phyloP scores from a whole-genome alignment of 2,113 vertebrate species.

The Chrysemys picta region DNA sequence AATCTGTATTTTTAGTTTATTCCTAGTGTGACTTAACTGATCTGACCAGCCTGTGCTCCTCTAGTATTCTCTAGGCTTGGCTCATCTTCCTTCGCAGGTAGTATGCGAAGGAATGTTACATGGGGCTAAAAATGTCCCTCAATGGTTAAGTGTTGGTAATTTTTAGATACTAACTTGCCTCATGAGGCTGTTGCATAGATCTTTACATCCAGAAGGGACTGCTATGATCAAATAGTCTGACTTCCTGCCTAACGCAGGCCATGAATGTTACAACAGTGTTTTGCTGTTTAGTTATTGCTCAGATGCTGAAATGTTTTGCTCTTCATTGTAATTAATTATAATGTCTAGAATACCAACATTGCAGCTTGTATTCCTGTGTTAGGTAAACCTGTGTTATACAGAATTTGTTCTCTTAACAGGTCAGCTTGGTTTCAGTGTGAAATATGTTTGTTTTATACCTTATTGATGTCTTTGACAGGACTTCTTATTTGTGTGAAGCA shows the following conservation, averaged over 20 bases:
- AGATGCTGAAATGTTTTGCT: neutral
- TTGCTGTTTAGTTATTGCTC: neutral
- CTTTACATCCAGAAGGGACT: neutral
- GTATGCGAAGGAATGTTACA: neutral
- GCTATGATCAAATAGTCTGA: neutral
- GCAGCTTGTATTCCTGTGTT: too few species aligned
- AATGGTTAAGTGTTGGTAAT: too few species aligned
- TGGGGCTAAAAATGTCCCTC: neutral
- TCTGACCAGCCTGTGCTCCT: neutral
- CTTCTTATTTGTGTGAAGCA: too few species aligned
- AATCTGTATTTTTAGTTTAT: neutral
- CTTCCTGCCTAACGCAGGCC: neutral
- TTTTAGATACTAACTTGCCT: too few species aligned
- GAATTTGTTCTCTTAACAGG: neutral
- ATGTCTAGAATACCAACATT: neutral
- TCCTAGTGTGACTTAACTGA: neutral
- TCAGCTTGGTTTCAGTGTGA: neutral
- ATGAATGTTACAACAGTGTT: accelerated
- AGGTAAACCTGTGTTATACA: too few species aligned
- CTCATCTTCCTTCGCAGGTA: neutral
- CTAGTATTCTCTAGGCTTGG: neutral
- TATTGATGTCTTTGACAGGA: neutral
- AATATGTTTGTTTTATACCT: neutral
- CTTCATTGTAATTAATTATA: neutral
- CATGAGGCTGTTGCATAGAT: neutral